A percentile compares a stretch with the other conserved stretches of the same genome.
Conservation (phyloP, 2,113 vertebrate genomes). For the Tretioscincus oriximinensis region DNA sequence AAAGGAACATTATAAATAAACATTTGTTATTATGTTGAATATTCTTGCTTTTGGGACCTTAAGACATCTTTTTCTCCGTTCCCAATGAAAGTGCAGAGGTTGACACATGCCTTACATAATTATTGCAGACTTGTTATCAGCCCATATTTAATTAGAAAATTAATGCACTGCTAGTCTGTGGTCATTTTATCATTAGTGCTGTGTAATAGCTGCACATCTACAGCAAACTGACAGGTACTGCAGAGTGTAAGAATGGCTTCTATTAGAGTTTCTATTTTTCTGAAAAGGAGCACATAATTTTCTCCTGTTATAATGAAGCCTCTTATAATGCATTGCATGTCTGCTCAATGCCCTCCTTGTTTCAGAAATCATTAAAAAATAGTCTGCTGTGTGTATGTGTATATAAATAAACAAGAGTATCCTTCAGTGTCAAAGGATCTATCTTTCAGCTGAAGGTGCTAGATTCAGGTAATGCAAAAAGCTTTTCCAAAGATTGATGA, state of each 20-base stretch:
- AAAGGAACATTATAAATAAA: too few relatives aligned
- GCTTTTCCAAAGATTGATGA: not conserved
- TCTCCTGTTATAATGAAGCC: not conserved
- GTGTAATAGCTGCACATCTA: not conserved
- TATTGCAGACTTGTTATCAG: not conserved
- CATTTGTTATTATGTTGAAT: not conserved
- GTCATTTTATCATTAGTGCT: conserved; percentile 24
- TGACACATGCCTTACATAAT: conserved; percentile 16
- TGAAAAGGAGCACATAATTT: not conserved
- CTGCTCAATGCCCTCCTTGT: not conserved
- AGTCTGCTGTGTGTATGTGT: not conserved
- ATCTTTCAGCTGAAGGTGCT: not conserved
- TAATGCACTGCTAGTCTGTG: not conserved
- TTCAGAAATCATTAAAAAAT: not conserved
- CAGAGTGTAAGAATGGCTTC: not conserved
- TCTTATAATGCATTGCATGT: accelerated
- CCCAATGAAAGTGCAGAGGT: conserved; percentile 15
- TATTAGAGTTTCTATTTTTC: not conserved
- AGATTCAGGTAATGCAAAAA: not conserved
- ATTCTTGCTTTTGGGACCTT: conserved; percentile 33
- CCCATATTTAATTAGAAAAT: conserved; percentile 41
- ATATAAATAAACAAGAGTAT: not conserved
- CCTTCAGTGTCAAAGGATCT: not conserved
- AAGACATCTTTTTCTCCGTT: conserved; percentile 26
- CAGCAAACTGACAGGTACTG: not conserved